Conservation (phyloP, 2,888 invertebrate species). For the Glaucopsyche alexis region DNA sequence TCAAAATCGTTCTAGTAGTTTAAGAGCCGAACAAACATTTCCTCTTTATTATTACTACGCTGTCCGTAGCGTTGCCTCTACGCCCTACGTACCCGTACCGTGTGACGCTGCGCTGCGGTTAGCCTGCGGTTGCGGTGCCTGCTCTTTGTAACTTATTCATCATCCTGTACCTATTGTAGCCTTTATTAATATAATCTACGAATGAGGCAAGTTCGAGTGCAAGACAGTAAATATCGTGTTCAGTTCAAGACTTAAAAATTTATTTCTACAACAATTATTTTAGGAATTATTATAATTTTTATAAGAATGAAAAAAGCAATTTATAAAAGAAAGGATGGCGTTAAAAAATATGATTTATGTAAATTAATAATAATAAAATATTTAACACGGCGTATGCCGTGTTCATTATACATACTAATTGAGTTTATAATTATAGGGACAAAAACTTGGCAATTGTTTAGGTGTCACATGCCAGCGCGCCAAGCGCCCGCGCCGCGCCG, state of each 20-base stretch:
- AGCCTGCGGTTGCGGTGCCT: constrained; percentile 42
- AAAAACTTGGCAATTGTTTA: constrained; percentile 24
- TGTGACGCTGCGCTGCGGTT: constrained; percentile 44
- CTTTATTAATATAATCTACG: constrained; percentile 2
- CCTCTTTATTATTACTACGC: no score
- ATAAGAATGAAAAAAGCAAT: no score
- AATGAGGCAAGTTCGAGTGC: not conserved
- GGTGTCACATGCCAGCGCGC: constrained; percentile 11
- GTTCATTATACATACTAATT: not conserved
- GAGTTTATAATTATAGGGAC: not conserved
- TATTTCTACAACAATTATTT: no score
- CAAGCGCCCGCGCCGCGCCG: constrained; percentile 50
- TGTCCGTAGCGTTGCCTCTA: no score
- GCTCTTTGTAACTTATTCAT: constrained; percentile 24
- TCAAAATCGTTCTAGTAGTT: no score
- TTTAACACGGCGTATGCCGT: no score
- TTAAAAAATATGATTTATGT: not conserved
- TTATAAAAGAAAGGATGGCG: not conserved
- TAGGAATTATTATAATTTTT: no score
- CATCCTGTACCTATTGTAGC: not conserved
- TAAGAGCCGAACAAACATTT: no score
- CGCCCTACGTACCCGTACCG: constrained; percentile 28
- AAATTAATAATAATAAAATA: not conserved
- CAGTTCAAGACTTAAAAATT: no score
- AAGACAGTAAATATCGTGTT: no score